Percentiles rank a stretch among this genome's conserved stretches.
phyloP scores from a whole-genome alignment of 2,888 invertebrate species.

The Ennomos quercinarius region DNA sequence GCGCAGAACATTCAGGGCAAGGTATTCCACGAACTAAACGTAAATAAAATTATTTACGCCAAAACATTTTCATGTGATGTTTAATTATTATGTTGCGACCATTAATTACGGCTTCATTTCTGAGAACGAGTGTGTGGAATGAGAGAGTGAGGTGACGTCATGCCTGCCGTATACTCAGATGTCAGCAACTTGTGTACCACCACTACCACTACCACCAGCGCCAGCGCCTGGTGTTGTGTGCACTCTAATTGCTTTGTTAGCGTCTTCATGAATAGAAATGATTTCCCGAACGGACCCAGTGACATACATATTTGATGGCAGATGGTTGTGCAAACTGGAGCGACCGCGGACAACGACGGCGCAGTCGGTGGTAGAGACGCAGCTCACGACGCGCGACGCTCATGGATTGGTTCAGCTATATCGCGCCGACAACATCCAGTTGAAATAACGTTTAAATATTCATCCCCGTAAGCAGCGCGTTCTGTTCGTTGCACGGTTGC shows the following conservation, averaged over 20 bases:
- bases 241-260: conserved; percentile 58
- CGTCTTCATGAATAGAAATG: conserved; percentile 68
- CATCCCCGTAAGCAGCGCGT: conserved; percentile 2
- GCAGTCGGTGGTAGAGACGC: background rate
- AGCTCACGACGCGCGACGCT: conserved; percentile 4
- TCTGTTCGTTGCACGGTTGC: background rate
- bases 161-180: no score
- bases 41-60: conserved; percentile 2
- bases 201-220: no score
- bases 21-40: conserved; percentile 16
- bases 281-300: conserved; percentile 43
- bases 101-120: no score
- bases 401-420: conserved; percentile 16
- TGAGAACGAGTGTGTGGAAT: no score
- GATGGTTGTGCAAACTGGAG: conserved; percentile 9
- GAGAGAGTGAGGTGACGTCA: no score
- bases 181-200: background rate
- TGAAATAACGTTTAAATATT: conserved; percentile 13
- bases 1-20: conserved; percentile 14
- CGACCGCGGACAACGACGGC: background rate
- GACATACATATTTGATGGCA: conserved; percentile 47
- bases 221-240: conserved; percentile 16
- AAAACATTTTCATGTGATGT: background rate
- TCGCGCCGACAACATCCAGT: conserved; percentile 4
- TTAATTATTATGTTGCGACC: no score